Conservation (phyloP, 1,140 invertebrate species). For the Drosophila sulfurigaster region DNA sequence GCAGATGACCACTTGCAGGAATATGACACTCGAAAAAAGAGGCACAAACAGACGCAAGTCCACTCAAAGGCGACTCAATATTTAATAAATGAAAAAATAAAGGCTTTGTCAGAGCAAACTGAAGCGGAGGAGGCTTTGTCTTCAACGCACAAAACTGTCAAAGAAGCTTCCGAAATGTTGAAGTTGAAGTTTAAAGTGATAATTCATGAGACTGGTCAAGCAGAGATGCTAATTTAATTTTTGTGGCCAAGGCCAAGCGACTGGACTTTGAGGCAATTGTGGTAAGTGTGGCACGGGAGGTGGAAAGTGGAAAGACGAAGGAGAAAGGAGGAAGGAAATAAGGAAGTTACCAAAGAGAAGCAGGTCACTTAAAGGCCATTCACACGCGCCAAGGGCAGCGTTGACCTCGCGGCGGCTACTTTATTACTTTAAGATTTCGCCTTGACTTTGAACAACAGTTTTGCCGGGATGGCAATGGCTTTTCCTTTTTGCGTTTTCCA, state of each 20-base stretch:
- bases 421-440: slow-evolving; percentile 83
- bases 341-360: slow-evolving; percentile 43
- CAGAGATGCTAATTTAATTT: slow-evolving; percentile 64
- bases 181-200: slow-evolving; percentile 30
- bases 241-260: slow-evolving; percentile 66
- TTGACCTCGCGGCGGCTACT: slow-evolving; percentile 74
- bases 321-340: slow-evolving; percentile 10
- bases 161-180: slow-evolving; percentile 6
- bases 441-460: slow-evolving; percentile 82
- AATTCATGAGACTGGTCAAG: slow-evolving; percentile 47
- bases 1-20: slow-evolving; percentile 28
- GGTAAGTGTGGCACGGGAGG: neutral
- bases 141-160: slow-evolving; percentile 1
- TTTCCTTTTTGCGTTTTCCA: slow-evolving; percentile 49
- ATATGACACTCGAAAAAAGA: slow-evolving; percentile 52
- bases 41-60: slow-evolving; percentile 18
- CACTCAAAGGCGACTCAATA: slow-evolving; percentile 25
- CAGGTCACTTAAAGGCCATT: slow-evolving; percentile 81
- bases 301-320: slow-evolving; percentile 3
- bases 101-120: slow-evolving; percentile 4
- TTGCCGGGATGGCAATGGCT: slow-evolving; percentile 57
- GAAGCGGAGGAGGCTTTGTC: neutral
- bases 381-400: slow-evolving; percentile 61
- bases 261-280: slow-evolving; percentile 8
- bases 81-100: slow-evolving; percentile 41